phyloP scores from a whole-genome alignment of 2,797 vertebrate species.

The Rousettus madagascariensis region DNA sequence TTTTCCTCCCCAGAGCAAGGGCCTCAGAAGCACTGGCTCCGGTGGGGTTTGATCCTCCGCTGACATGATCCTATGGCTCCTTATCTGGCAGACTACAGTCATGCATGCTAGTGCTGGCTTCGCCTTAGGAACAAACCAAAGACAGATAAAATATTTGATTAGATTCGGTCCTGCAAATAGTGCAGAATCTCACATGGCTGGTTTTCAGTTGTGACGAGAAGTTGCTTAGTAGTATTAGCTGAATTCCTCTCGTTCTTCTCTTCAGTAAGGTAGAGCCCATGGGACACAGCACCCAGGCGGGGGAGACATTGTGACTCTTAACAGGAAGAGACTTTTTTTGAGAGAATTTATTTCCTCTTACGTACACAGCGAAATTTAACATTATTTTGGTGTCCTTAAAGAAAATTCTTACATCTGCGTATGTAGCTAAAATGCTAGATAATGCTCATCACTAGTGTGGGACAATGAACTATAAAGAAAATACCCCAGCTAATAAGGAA shows the following conservation, averaged over 20 bases:
- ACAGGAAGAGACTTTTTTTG: neutral
- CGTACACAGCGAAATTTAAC: neutral
- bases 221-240: neutral
- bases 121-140: neutral
- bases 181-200: neutral
- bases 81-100: neutral
- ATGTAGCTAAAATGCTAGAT: neutral
- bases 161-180: neutral
- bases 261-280: fast-evolving
- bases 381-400: neutral
- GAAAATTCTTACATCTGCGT: neutral
- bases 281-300: neutral
- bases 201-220: neutral
- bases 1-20: too few relatives aligned
- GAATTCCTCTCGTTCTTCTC: neutral
- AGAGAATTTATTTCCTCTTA: neutral
- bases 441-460: neutral
- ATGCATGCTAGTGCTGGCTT: neutral
- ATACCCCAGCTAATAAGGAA: neutral
- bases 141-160: neutral
- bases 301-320: fast-evolving
- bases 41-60: neutral
- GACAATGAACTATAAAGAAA: neutral
- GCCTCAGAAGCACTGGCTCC: neutral
- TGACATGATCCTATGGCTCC: too few relatives aligned